Evolutionary conservation across 2,113 vertebrate genomes (phyloP), one percentile per base, ranked within the genome.

Genomic region (Bubo bubo): DNA sequence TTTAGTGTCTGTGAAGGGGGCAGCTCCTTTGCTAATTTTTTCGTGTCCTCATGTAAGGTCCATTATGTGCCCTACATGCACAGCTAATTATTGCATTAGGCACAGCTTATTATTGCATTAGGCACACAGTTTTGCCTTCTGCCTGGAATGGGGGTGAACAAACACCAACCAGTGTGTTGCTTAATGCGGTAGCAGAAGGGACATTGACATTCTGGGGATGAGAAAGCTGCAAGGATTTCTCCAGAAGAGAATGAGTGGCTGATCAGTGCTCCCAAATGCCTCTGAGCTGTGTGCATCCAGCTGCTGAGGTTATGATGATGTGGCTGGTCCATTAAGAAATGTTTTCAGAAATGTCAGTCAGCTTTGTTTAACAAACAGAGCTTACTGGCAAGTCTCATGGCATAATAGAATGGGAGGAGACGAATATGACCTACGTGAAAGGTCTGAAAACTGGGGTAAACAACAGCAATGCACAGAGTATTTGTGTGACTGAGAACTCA

Each of bases 331-430:
- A 89, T 91, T 93, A 94, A 68, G 77, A 64, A 72, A 63, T 70
- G 73, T 88, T 95, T 97, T 84, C 64, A 84, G 73, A 97, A 95
- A 95, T 95, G 86, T 91, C 95, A 95, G 47, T 86, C 79, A 75
- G 72, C 64, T 93, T 92, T 92, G 87, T 75, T 93, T 86, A 84
- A 87, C 75, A 86, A 92, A 88, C 64, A 91, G 92, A 74, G 17
- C 75, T 92, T 79, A 45, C 66, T 79, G 93, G 64, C 60, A 87
- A 89, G 53, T 52, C 64, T 79, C 39, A 32, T 8, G 49, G 88
- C 60, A 53, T 68, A 81, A 60, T 37, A 45, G 43, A 90, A 60
- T 14, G 24, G 47, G 66, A 95, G 39, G 77, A 85, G 22, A 47
- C 19, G 47, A 81, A 63, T 81, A 52, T 64, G 68, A 84, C 64